These are phyloP conservation scores for Fukomys damarensis DNA, from an alignment of 2,113 vertebrate species.

Conservation along the genomic window DNA sequence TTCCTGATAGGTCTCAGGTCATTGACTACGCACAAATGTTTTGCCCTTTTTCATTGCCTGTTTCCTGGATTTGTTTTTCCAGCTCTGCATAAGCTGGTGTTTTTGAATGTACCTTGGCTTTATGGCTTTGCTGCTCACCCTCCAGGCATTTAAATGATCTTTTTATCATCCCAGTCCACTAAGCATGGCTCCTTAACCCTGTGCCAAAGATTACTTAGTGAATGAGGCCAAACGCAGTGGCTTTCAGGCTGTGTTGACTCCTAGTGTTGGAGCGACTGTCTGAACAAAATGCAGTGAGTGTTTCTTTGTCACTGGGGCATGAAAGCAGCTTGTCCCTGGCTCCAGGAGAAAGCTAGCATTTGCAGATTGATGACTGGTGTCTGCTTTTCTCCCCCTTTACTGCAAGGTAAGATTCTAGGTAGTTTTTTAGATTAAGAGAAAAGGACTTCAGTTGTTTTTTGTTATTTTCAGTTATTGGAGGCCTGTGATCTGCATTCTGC, in stretches of 20 bases:
- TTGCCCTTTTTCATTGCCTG: background rate
- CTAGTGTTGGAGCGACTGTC: background rate
- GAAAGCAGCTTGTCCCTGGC: constrained; percentile 7
- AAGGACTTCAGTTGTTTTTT: constrained; percentile 35
- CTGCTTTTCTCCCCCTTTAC: background rate
- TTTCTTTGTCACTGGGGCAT: constrained; percentile 41
- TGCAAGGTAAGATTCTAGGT: background rate
- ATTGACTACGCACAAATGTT: background rate
- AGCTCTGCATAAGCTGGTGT: background rate
- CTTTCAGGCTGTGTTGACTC: background rate
- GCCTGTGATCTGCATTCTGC: background rate
- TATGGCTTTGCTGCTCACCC: background rate
- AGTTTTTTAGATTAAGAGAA: constrained; percentile 54
- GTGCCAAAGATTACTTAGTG: constrained; percentile 52
- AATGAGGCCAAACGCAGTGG: background rate
- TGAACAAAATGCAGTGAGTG: background rate
- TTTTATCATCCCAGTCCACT: constrained; percentile 22
- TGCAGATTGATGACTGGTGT: constrained; percentile 27
- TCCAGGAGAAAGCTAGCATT: constrained; percentile 18
- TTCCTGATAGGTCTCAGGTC: background rate
- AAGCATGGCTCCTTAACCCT: background rate
- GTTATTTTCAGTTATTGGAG: background rate
- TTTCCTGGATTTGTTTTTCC: constrained; percentile 5
- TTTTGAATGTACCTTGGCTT: constrained; percentile 26
- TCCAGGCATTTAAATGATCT: constrained; percentile 30